phyloP scores from a whole-genome alignment of 2,888 invertebrate genomes.

The Plutella xylostella region DNA sequence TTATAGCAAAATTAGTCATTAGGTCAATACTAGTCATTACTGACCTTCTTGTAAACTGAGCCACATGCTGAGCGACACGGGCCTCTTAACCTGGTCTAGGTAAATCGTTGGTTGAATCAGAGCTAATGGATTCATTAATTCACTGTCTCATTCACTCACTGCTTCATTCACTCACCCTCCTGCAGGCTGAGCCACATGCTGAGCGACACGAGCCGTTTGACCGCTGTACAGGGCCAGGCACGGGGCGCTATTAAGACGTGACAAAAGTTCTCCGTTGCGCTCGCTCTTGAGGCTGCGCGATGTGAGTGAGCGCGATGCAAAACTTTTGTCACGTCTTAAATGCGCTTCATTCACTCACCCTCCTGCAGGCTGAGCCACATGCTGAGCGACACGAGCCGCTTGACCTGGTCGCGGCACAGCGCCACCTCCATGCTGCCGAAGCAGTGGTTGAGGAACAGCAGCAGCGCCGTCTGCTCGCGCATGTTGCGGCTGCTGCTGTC shows the following conservation, averaged over 20 bases:
- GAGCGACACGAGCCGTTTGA: conserved; percentile 89
- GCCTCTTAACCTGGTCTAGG: conserved; percentile 88
- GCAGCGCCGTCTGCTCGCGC: conserved; percentile 86
- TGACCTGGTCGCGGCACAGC: conserved; percentile 91
- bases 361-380: conserved; percentile 53
- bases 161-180: no score
- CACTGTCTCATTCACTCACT: no score
- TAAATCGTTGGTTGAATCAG: no score
- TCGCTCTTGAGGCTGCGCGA: no score
- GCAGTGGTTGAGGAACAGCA: conserved; percentile 84
- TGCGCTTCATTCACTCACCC: neutral
- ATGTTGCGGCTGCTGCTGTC: conserved; percentile 46
- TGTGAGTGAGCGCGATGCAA: no score
- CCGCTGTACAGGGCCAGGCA: conserved; percentile 37
- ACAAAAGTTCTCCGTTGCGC: no score
- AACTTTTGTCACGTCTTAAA: no score
- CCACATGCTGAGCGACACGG: conserved; percentile 97
- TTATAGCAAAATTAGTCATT: no score
- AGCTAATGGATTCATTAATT: no score
- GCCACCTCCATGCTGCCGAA: conserved; percentile 98
- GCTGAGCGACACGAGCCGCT: conserved; percentile 89
- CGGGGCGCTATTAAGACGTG: neutral
- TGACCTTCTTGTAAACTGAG: conserved; percentile 83
- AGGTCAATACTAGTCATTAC: no score
- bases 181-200: conserved; percentile 69